Base-by-base conservation (phyloP, 2,888 invertebrate genomes). In the Pteria penguin region DNA sequence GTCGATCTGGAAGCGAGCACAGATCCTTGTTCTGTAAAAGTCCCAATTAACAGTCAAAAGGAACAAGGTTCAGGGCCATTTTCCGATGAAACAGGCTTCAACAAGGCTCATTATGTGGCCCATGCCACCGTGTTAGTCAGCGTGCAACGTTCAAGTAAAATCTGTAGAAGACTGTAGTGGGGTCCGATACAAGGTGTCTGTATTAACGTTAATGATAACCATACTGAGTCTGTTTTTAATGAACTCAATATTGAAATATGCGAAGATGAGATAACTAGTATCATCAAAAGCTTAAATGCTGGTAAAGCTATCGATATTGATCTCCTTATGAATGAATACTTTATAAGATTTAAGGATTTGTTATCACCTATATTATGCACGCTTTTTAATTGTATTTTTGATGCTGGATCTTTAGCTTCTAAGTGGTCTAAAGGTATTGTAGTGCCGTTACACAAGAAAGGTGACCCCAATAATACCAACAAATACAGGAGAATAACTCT, bases 381-480 rank as follows among this genome's bases (percentile, higher is more conserved):
- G 14, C 24, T 71, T 18, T 75, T 78, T 58, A 80, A 76, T 52
- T n/a, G 36, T 45, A 72, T 79, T n/a, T 60, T 79, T 24, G 32
- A 74, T 24, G 60, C 32, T 11, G 26, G 62, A 14, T 26, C 11
- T 66, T 78, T 76, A 36, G 76, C 78, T 36, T 33, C 45, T 22
- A 18, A 24, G 5, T 79, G 74, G 79, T 58, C 71, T 31, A 70
- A 60, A 11, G 79, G 77, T 1, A 14, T 77, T 55, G 75, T 79
- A n/a, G 65, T 81, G 33, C 78, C 81, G n/a, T 54, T 74, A 1
- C 61, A 61, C 31, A 81, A 81, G 62, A 72, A 76, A 36, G 75
- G 76, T 11, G 73, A 69, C 32, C 3, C 54, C 11, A 54, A 24
- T n/a, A 70, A 79, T 33, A 45, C 77, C 32, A 75, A 36, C 45